These are phyloP conservation scores for Eurystomus gularis DNA, from an alignment of 2,113 vertebrate genomes.

Conservation along the genomic window DNA sequence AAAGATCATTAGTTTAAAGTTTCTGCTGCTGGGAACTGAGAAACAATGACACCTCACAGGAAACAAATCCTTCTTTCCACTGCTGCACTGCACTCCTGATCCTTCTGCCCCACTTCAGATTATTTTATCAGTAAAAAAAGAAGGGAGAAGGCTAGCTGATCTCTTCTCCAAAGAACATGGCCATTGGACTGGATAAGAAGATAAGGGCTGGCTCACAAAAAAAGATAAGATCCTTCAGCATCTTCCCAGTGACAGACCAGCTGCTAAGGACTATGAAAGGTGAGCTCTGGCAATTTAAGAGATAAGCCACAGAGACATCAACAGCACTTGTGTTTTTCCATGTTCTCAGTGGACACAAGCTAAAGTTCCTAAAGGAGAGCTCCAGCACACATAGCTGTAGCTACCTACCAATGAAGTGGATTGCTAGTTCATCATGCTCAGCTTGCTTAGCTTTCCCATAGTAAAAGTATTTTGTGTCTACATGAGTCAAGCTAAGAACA, in stretches of 20 bases:
- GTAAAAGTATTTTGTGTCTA: background rate
- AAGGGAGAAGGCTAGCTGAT: background rate
- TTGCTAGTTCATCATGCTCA: background rate
- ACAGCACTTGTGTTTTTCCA: background rate
- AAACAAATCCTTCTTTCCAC: background rate
- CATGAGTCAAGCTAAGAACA: background rate
- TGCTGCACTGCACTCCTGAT: background rate
- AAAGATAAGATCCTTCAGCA: background rate
- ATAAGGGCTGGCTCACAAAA: background rate
- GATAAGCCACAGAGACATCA: background rate
- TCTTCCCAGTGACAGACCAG: background rate
- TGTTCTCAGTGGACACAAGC: background rate
- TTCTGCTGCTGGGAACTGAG: background rate
- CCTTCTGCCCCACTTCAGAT: background rate
- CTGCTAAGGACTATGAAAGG: background rate
- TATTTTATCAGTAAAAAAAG: background rate
- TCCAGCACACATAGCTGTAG: background rate
- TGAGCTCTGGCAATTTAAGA: background rate
- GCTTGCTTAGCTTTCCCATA: background rate
- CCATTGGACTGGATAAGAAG: background rate
- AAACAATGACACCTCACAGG: background rate
- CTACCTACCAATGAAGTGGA: background rate
- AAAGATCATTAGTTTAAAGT: constrained; percentile 16
- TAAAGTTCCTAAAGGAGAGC: background rate
- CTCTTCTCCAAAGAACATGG: background rate